Percentiles rank a stretch among this genome's conserved stretches.
Conservation (phyloP, 2,888 invertebrate species). For the Mythimna loreyi region DNA sequence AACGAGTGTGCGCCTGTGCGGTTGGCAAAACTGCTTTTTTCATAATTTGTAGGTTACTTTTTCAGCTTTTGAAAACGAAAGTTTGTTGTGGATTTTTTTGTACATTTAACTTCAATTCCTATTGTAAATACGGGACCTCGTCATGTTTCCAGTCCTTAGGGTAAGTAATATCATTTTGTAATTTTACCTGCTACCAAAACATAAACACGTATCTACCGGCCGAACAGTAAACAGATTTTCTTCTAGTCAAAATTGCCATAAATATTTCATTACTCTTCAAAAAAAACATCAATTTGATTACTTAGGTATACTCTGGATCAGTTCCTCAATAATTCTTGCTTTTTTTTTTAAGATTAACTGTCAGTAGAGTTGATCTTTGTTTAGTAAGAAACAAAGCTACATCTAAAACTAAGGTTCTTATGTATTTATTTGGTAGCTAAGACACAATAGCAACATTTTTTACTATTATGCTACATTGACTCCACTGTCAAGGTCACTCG, state of each 20-base stretch:
- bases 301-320: background rate
- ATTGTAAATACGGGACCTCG: background rate
- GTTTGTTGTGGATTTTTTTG: background rate
- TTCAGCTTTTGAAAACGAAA: background rate
- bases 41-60: background rate
- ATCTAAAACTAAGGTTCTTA: background rate
- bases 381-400: background rate
- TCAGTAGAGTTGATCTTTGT: background rate
- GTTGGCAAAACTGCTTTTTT: too few relatives aligned
- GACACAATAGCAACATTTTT: too few relatives aligned
- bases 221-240: background rate
- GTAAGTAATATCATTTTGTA: conserved; percentile 23
- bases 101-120: conserved; percentile 1
- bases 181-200: conserved; percentile 1
- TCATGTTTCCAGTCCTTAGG: conserved; percentile 41
- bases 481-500: background rate
- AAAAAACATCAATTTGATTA: background rate
- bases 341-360: background rate
- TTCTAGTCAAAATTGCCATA: too few relatives aligned
- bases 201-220: conserved; percentile 20
- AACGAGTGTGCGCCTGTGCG: conserved; percentile 8
- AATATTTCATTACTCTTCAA: too few relatives aligned
- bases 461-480: background rate
- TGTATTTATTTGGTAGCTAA: background rate
- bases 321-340: background rate